Base-by-base conservation (phyloP, 2,888 invertebrate genomes). In the Mellilla xanthometata region DNA sequence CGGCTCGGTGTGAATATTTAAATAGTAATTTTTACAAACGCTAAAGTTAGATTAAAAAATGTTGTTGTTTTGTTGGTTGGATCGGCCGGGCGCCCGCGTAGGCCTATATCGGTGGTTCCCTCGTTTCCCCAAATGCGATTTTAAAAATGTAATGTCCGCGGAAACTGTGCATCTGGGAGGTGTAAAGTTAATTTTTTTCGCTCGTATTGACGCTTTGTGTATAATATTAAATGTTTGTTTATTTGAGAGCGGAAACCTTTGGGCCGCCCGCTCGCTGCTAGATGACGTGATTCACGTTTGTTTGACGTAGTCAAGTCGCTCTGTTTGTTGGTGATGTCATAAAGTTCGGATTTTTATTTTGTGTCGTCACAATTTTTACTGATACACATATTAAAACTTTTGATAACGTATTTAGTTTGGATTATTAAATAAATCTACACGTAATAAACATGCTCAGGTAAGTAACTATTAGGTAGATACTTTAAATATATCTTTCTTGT, bases 11-110 rank as follows among this genome's bases (percentile, higher is more conserved):
- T 90, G 76, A 86, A 89, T 89, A 77, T 89, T 89, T 87, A 88
- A 89, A 84, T 81, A 86, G 85, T 89, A 86, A 89, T 90, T 90
- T 90, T 90, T 90, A 86, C 88, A 86, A 88, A 89, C 84, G 88
- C 80, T 80, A 84, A 89, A 90, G 88, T 89, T 90, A 82, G 86
- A 90, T 89, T 90, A 88, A 89, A 89, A 84, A 88, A 81, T 73
- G 64, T 79, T 80, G 81, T 80, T 81, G 76, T 79, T 76, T 79
- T 80, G 81, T 80, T 81, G 76, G 79, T 76, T 72, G 69, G 74
- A 70, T 69, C 68, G 68, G 66, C 60, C 56, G 52, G 59, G 68
- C 65, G 59, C 65, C 69, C 75, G 73, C 56, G 74, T 90, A 90
- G 90, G 89, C 90, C 89, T 87, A 89, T 80, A 80, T 81, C 65